Evolutionary conservation across 1,140 invertebrate species (phyloP).

Genomic region (Hirudo medicinalis): DNA sequence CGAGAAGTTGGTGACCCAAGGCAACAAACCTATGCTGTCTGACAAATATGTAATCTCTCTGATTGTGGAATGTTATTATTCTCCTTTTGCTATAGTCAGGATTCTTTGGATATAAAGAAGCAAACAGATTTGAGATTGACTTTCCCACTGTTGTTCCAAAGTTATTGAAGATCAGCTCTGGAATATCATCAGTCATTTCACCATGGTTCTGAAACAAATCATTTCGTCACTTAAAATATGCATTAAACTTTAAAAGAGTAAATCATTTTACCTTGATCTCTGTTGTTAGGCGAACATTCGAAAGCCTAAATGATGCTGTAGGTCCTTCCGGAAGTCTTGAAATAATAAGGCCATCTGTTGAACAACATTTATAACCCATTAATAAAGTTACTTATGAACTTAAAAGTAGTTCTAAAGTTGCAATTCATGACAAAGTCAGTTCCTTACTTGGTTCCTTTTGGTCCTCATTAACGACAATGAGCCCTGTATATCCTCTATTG

Average conservation of each 20-base stretch:
- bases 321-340: slow-evolving; percentile 89
- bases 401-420: not conserved
- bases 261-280: slow-evolving; percentile 44
- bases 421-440: not conserved
- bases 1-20: not conserved
- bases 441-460: slow-evolving; percentile 62
- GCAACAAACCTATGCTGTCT: slow-evolving; percentile 73
- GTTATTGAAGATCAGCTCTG: slow-evolving; percentile 91
- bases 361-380: not conserved
- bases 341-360: slow-evolving; percentile 64
- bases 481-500: slow-evolving; percentile 66
- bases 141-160: slow-evolving; percentile 84
- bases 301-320: slow-evolving; percentile 65
- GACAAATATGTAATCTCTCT: slow-evolving; percentile 97
- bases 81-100: slow-evolving; percentile 83
- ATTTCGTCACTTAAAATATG: slow-evolving; percentile 5
- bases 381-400: too few relatives aligned
- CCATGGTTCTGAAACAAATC: slow-evolving; percentile 31
- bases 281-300: slow-evolving; percentile 42
- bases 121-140: slow-evolving; percentile 77
- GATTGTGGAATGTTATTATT: slow-evolving; percentile 94
- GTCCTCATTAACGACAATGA: slow-evolving; percentile 87
- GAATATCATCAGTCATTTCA: slow-evolving; percentile 61
- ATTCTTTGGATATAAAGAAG: slow-evolving; percentile 88
- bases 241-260: not conserved